Percentiles rank a stretch among this genome's conserved stretches.
These are phyloP conservation scores for Microtus richardsoni DNA, from an alignment of 2,113 vertebrate species.

Conservation along the genomic window DNA sequence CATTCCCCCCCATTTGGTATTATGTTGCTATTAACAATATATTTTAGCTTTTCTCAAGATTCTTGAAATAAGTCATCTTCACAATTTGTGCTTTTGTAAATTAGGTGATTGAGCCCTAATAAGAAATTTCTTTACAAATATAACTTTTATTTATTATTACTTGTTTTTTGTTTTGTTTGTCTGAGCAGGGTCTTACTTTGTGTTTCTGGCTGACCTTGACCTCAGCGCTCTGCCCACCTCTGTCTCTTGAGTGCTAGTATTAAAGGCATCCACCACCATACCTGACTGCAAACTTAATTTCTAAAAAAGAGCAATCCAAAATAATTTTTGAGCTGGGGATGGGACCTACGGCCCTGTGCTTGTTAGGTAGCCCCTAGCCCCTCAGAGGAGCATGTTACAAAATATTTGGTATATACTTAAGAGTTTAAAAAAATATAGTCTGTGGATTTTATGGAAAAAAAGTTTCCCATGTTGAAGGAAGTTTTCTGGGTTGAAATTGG, in stretches of 20 bases:
- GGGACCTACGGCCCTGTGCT: neutral
- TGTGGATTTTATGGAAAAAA: neutral
- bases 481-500: neutral
- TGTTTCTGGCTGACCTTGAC: neutral
- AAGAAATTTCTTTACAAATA: conserved; percentile 5
- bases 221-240: neutral
- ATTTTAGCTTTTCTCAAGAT: neutral
- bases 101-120: conserved; percentile 33
- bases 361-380: neutral
- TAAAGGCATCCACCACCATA: neutral
- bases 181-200: neutral
- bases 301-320: neutral
- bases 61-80: neutral
- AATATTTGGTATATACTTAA: neutral
- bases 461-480: conserved; percentile 8
- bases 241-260: neutral
- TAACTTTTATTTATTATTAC: neutral
- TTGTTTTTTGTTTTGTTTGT: neutral
- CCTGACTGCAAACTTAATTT: neutral
- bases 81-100: conserved; percentile 33
- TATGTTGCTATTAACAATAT: neutral
- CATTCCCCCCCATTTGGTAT: neutral
- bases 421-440: neutral
- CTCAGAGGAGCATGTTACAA: conserved; percentile 23
- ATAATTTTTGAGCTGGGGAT: neutral